phyloP scores from a whole-genome alignment of 2,797 vertebrate species.

The Pteronotus mesoamericanus region DNA sequence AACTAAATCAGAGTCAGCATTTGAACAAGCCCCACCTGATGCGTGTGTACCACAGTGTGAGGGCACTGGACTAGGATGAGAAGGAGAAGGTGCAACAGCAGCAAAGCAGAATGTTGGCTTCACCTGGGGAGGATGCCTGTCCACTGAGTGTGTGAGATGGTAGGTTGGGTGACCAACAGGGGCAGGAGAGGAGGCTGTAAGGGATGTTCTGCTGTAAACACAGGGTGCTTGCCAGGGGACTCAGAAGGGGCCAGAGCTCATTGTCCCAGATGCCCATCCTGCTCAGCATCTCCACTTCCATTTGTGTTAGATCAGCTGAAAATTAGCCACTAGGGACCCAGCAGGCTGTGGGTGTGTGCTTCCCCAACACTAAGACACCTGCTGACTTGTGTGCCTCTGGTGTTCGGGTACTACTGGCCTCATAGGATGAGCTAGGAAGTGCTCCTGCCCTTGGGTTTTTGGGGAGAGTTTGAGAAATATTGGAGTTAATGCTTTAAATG shows the following conservation, averaged over 20 bases:
- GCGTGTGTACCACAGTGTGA: rapidly evolving
- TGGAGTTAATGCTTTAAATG: background rate
- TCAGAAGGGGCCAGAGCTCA: background rate
- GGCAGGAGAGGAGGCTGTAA: background rate
- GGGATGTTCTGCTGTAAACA: background rate
- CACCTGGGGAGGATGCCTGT: no score
- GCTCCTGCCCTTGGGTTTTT: background rate
- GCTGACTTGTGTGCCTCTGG: background rate
- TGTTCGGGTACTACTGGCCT: background rate
- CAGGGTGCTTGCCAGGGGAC: background rate
- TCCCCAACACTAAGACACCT: background rate
- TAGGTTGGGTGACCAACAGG: background rate
- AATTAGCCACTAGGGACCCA: background rate
- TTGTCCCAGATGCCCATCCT: background rate
- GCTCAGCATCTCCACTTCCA: background rate
- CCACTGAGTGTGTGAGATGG: rapidly evolving
- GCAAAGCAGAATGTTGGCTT: background rate
- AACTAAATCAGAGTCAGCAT: background rate
- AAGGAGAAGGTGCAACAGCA: background rate
- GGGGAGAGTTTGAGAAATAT: background rate
- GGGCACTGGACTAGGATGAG: background rate
- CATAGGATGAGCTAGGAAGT: background rate
- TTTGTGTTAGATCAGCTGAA: background rate
- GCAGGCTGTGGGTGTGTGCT: background rate
- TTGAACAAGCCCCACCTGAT: background rate